Evolutionary conservation across 2,113 vertebrate species (phyloP).

Genomic region (Eudyptes chrysolophus): DNA sequence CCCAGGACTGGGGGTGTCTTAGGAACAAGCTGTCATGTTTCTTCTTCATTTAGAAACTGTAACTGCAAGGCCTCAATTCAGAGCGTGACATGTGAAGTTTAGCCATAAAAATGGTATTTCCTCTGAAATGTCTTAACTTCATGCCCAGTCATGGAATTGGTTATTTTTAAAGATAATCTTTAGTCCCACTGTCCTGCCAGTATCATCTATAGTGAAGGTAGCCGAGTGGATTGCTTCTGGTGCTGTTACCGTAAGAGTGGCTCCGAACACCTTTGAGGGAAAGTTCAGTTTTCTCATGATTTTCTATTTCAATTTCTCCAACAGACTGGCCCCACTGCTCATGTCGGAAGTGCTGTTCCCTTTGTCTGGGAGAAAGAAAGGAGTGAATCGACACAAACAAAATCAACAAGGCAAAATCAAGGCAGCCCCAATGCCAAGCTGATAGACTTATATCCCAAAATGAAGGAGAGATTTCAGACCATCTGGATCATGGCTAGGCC

Average conservation of each 20-base stretch:
- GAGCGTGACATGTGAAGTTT: neutral
- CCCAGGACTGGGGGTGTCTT: neutral
- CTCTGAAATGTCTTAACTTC: neutral
- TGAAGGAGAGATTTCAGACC: neutral
- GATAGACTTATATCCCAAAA: neutral
- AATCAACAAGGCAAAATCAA: neutral
- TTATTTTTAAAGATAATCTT: neutral
- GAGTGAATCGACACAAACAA: neutral
- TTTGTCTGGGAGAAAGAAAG: neutral
- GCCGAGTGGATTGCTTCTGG: neutral
- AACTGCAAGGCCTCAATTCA: neutral
- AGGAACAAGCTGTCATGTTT: neutral
- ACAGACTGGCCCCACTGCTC: conserved; percentile 40
- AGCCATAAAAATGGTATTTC: neutral
- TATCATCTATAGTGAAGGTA: rapidly evolving
- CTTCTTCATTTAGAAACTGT: neutral
- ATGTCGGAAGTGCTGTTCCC: conserved; percentile 4
- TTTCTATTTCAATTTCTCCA: conserved; percentile 45
- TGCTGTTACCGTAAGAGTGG: conserved; percentile 40
- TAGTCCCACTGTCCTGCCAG: neutral
- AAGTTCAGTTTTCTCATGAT: neutral
- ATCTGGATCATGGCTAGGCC: neutral
- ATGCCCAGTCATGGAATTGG: neutral
- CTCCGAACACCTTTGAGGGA: conserved; percentile 38
- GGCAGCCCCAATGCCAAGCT: neutral